Evolutionary conservation across 2,797 vertebrate species (phyloP), one percentile per base, ranked within the genome.

Genomic region (Octomys mimax): DNA sequence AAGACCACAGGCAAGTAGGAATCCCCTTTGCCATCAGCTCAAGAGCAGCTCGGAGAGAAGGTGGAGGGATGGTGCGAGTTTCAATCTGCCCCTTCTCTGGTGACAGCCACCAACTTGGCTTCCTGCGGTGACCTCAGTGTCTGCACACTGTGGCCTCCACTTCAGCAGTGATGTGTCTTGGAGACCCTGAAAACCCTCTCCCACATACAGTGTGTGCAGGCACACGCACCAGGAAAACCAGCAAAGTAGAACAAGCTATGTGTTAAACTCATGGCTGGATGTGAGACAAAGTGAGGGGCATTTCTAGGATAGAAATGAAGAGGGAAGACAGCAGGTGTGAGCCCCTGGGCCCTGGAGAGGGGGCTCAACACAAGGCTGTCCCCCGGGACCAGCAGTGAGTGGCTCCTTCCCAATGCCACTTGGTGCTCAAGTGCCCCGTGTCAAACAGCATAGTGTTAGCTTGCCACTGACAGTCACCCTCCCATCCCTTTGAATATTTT

Each of bases 281-380:
- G 68, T 87, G 80, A 5, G 4, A 75, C 64, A 36, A 49, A 81
- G 6, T 28, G 52, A 49, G 9, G 31, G 4, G 11, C 14, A 39
- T 64, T 96, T 87, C 33, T 66, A 85, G 39, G 68, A 88, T 62
- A 92, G 73, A 77, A 86, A 49, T 46, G 77, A 64, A 66, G 36
- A 92, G n/a, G 16, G 3, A 68, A 33, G 33, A 77, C 52, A 57
- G 36, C 52, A 33, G 46, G 26, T 22, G 4, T 82, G 39, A 62
- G 54, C 21, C 66, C n/a, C 64, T 5, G 18, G 6, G 6, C 5
- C 12, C 64, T 33, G 64, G 31, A 33, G 13, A 66, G 64, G 13
- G 31, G 31, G 13, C 33, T 33, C 64, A 33, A 16, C 12, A 33
- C 64, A 14, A 66, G 64, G 5, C 18, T 49, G 12, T 13, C 14